A percentile compares a stretch with the other conserved stretches of the same genome.
Conservation (phyloP, 2,888 invertebrate genomes). For the Cephonodes hylas region DNA sequence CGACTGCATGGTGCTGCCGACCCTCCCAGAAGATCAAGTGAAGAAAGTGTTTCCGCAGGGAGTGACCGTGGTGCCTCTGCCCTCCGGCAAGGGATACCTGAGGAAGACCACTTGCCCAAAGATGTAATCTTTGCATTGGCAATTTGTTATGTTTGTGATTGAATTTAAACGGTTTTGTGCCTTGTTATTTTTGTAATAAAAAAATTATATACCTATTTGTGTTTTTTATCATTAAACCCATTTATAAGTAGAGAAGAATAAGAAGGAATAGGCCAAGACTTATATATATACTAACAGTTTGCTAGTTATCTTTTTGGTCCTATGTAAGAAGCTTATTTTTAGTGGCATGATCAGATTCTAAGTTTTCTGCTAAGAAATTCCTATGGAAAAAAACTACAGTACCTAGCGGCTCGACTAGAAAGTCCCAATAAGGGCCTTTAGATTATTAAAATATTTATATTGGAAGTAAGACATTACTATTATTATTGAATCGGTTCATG, state of each 20-base stretch:
- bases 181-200: background rate
- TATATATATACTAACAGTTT: too few relatives aligned
- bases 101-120: conserved; percentile 85
- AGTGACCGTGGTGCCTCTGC: conserved; percentile 85
- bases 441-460: too few relatives aligned
- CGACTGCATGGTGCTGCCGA: conserved; percentile 94
- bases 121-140: conserved; percentile 23
- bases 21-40: conserved; percentile 86
- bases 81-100: conserved; percentile 93
- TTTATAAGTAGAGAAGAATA: background rate
- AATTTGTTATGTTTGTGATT: conserved; percentile 1
- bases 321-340: too few relatives aligned
- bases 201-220: background rate
- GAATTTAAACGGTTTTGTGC: background rate
- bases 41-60: conserved; percentile 86
- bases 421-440: too few relatives aligned
- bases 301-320: too few relatives aligned
- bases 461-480: too few relatives aligned
- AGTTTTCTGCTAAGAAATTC: too few relatives aligned
- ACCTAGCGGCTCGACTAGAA: too few relatives aligned
- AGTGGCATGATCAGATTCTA: too few relatives aligned
- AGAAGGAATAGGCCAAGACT: too few relatives aligned
- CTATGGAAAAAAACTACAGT: too few relatives aligned
- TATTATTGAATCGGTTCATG: too few relatives aligned
- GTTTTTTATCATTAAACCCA: background rate